Percentiles rank a stretch among this genome's conserved stretches.
phyloP scores from a whole-genome alignment of 1,140 invertebrate genomes.

The Diachasma alloeum region DNA sequence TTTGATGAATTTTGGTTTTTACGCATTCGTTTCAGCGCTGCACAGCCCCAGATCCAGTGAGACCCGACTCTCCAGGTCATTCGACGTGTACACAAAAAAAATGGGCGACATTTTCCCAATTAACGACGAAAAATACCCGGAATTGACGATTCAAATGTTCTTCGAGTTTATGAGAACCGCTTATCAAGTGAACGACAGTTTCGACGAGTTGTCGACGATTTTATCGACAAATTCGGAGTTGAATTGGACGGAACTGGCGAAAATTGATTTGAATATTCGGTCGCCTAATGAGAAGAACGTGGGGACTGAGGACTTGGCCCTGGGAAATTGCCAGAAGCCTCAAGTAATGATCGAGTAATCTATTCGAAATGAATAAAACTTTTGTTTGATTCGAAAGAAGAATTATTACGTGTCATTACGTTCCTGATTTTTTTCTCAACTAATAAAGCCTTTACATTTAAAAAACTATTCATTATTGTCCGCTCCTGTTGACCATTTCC shows the following conservation, averaged over 20 bases:
- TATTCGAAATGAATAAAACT: no score
- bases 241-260: constrained; percentile 70
- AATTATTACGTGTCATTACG: no score
- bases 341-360: neutral
- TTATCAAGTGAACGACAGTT: constrained; percentile 72
- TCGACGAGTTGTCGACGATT: constrained; percentile 68
- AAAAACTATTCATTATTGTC: neutral
- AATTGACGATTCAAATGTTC: constrained; percentile 74
- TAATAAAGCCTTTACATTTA: no score
- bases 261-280: constrained; percentile 52
- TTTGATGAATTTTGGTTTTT: neutral
- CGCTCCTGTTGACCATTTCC: neutral
- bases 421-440: no score
- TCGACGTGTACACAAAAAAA: constrained; percentile 12
- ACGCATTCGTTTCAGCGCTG: neutral
- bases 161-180: constrained; percentile 77
- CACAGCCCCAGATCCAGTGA: constrained; percentile 12
- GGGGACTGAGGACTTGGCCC: constrained; percentile 16
- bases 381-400: no score
- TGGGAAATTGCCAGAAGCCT: constrained; percentile 5
- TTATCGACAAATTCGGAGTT: constrained; percentile 67
- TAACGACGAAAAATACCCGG: constrained; percentile 55
- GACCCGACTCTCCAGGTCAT: constrained; percentile 6
- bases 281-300: constrained; percentile 31
- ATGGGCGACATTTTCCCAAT: constrained; percentile 5